Evolutionary conservation across 1,140 invertebrate genomes (phyloP).

Genomic region (Gonioctena quinquepunctata): DNA sequence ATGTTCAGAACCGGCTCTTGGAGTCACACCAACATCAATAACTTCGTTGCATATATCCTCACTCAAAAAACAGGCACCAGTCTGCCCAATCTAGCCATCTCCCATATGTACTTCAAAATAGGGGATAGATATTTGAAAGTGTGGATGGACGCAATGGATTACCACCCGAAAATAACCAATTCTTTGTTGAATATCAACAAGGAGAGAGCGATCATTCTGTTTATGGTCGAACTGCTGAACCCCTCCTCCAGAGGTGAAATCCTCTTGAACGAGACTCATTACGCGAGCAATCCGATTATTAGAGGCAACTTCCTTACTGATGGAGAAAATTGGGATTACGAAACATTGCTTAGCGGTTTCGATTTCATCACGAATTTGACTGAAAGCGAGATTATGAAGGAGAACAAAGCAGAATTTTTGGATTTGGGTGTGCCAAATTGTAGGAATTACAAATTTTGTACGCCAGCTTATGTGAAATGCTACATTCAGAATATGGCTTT

Average conservation of each 20-base stretch:
- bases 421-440: conserved; percentile 67
- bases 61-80: conserved; percentile 18
- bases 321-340: conserved; percentile 49
- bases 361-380: conserved; percentile 43
- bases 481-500: conserved; percentile 63
- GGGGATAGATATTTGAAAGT: conserved; percentile 25
- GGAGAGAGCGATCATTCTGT: conserved; percentile 24
- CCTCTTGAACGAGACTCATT: conserved; percentile 62
- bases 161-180: conserved; percentile 12
- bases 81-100: conserved; percentile 27
- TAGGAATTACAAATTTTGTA: conserved; percentile 63
- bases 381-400: conserved; percentile 48
- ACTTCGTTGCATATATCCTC: conserved; percentile 28
- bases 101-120: conserved; percentile 35
- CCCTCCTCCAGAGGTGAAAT: conserved; percentile 68
- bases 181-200: conserved; percentile 25
- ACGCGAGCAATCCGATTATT: conserved; percentile 65
- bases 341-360: conserved; percentile 45
- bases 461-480: conserved; percentile 55
- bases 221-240: conserved; percentile 69
- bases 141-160: conserved; percentile 20
- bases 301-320: conserved; percentile 66
- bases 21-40: conserved; percentile 29
- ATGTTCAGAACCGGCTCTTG: conserved; percentile 32
- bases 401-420: conserved; percentile 62